Evolutionary conservation across 2,113 vertebrate genomes (phyloP), one percentile per base, ranked within the genome.

Genomic region (Amblyopsis rosae): DNA sequence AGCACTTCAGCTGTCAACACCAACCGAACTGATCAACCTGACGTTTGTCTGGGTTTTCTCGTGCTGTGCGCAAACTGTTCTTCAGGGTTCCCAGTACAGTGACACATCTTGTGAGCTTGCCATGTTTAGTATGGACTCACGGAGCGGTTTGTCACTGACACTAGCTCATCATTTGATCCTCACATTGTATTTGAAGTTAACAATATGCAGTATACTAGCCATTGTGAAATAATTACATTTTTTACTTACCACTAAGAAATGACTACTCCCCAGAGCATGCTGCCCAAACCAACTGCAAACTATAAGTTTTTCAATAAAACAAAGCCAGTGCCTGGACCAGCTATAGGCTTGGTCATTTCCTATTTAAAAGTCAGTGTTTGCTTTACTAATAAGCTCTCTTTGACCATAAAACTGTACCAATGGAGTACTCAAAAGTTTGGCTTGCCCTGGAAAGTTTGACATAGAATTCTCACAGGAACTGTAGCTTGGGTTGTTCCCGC

Each of bases 391-490:
- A 68, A 53, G 60, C 65, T 81, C 83, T 12, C 59, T 62, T 50
- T 59, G 69, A 69, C 83, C 63, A 48, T 86, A 79, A 87, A 85
- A 82, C 35, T 1, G 4, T 41, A 7, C 35, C 35, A 41, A 41
- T 75, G 78, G 13, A 4, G 26, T 47, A 47, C 19, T 59, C 4
- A 0, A 7, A 54, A 13, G 15, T 17, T 72, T 32, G 19, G 62
- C 68, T 59, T 65, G 60, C 83, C 62, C 41, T 73, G 86, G 86
- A 88, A 90, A 89, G 48, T 76, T 58, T 89, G 83, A 88, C 81
- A 54, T n/a, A 47, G 55, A 77, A 76, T 68, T 72, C 66, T 75
- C 79, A 4, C 51, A 65, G 72, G 72, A 70, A 56, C 46, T 15
- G 59, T 78, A 75, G 70, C 53, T 50, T 73, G 63, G 65, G 72